Evolutionary conservation across 2,797 vertebrate species (phyloP).

Genomic region (Avahi laniger): DNA sequence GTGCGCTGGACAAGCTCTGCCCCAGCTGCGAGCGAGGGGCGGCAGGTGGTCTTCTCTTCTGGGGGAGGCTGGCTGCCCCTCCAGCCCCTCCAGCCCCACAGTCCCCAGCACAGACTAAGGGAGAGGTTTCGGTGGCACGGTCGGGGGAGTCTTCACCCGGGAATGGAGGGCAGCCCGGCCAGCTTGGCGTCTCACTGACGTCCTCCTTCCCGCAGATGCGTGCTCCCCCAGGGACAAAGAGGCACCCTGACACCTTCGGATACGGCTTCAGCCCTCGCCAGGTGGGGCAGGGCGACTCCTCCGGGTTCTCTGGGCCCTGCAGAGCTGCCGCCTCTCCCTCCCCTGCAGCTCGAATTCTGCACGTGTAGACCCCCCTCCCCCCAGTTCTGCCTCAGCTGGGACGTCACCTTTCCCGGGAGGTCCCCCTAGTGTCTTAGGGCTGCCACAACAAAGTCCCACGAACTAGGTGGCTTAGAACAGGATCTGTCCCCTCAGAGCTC

Average conservation of each 20-base stretch:
- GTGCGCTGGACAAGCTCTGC: not conserved
- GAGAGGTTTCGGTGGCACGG: not conserved
- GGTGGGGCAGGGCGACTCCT: rapidly evolving
- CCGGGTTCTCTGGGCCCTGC: rapidly evolving
- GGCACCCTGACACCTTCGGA: not conserved
- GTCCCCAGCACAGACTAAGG: rapidly evolving
- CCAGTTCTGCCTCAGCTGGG: not conserved
- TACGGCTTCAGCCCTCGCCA: not conserved
- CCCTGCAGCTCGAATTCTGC: not conserved
- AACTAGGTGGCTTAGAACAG: not conserved
- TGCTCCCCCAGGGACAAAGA: constrained; percentile 15
- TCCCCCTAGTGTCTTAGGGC: not conserved
- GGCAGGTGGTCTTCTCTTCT: not conserved
- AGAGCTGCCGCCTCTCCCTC: rapidly evolving
- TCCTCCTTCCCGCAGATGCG: not conserved
- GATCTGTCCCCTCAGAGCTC: not conserved
- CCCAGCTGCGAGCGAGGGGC: rapidly evolving
- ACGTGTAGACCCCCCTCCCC: too few relatives aligned
- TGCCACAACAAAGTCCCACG: too few relatives aligned
- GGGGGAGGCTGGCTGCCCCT: not conserved
- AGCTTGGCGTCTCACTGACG: not conserved
- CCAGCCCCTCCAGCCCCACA: rapidly evolving
- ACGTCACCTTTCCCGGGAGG: not conserved
- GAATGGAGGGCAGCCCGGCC: not conserved
- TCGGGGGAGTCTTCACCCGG: not conserved